A percentile compares a stretch with the other conserved stretches of the same genome.
Evolutionary conservation across 2,797 vertebrate genomes (phyloP).

Genomic region (Lophotriccus pileatus): DNA sequence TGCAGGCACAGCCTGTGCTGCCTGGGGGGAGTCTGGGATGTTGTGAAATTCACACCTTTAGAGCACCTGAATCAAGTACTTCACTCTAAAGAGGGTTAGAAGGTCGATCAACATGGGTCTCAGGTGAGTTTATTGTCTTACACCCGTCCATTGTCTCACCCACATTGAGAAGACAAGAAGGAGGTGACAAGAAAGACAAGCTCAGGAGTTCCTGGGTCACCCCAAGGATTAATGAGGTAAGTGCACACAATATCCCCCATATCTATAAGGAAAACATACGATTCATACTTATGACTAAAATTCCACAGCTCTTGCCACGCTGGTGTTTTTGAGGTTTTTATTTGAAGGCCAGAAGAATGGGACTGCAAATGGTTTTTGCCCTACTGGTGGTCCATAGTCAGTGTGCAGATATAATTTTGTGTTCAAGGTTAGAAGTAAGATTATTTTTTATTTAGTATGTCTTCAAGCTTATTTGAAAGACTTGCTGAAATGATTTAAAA

Average conservation of each 20-base stretch:
- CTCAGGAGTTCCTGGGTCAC: background rate
- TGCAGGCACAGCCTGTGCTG: background rate
- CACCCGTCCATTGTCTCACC: no score
- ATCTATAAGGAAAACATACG: background rate
- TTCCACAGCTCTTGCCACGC: background rate
- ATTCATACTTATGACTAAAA: background rate
- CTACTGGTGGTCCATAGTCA: background rate
- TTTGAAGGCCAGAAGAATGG: background rate
- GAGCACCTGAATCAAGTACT: background rate
- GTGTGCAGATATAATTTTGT: background rate
- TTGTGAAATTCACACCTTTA: background rate
- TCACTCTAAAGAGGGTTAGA: background rate
- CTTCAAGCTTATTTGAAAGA: background rate
- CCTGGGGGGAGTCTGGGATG: accelerated
- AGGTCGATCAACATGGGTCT: background rate
- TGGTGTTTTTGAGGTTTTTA: background rate
- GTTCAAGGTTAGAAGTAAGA: background rate
- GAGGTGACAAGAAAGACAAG: background rate
- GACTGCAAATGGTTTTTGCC: background rate
- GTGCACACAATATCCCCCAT: background rate
- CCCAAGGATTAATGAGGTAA: background rate
- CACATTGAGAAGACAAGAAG: background rate
- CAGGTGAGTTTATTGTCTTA: background rate
- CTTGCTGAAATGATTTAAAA: background rate
- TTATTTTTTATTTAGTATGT: background rate